These are phyloP conservation scores for Xanthorhoe spadicearia DNA, from an alignment of 2,888 invertebrate species.

Conservation along the genomic window DNA sequence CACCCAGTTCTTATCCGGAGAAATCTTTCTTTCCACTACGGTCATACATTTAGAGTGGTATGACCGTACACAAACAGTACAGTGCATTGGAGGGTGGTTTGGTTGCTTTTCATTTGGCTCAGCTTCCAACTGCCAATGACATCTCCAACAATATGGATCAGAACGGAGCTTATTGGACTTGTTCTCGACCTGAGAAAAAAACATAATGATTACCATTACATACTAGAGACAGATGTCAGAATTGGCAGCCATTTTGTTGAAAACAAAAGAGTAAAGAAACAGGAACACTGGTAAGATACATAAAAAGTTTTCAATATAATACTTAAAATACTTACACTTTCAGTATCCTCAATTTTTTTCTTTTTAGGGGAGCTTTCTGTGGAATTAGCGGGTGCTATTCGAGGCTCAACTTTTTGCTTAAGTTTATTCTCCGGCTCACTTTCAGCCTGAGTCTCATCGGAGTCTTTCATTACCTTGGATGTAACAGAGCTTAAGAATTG, in stretches of 20 bases:
- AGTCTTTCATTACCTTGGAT: slow-evolving; percentile 63
- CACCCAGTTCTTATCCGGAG: slow-evolving; percentile 86
- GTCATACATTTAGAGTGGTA: slow-evolving; percentile 92
- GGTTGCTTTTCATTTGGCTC: slow-evolving; percentile 64
- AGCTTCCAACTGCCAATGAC: slow-evolving; percentile 89
- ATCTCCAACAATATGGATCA: slow-evolving; percentile 96
- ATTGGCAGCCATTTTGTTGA: slow-evolving; percentile 52
- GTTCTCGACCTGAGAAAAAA: slow-evolving; percentile 49
- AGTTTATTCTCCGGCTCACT: slow-evolving; percentile 51
- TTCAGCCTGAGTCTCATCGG: slow-evolving; percentile 62
- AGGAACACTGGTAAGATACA: not conserved
- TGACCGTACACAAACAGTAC: slow-evolving; percentile 93
- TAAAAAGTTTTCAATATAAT: slow-evolving; percentile 26
- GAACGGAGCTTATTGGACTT: slow-evolving; percentile 68
- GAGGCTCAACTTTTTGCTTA: slow-evolving; percentile 51
- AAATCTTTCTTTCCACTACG: slow-evolving; percentile 73
- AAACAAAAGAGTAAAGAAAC: slow-evolving; percentile 9
- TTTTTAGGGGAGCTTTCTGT: slow-evolving; percentile 52
- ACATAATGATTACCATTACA: slow-evolving; percentile 12
- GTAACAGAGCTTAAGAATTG: slow-evolving; percentile 85
- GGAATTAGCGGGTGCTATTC: slow-evolving; percentile 42
- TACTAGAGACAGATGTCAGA: slow-evolving; percentile 16
- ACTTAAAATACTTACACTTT: slow-evolving; percentile 43
- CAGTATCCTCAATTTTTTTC: slow-evolving; percentile 49
- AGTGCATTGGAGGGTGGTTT: slow-evolving; percentile 78